Evolutionary conservation across 2,113 vertebrate genomes (phyloP).

Genomic region (Datnioides undecimradiatus): DNA sequence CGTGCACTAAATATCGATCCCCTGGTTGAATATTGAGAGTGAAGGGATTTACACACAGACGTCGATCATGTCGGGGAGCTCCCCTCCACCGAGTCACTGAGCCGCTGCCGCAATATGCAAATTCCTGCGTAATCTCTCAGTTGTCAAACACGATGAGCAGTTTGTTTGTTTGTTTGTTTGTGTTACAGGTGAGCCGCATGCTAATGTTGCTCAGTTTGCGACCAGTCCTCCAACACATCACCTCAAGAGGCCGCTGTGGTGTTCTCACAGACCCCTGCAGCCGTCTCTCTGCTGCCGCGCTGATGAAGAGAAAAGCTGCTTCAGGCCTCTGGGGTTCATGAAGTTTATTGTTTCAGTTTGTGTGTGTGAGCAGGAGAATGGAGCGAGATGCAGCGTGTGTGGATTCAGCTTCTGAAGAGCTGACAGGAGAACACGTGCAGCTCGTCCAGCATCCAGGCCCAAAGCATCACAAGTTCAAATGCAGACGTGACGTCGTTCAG

Average conservation of each 20-base stretch:
- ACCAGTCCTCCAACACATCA: too few relatives aligned
- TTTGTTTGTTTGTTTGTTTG: slow-evolving; percentile 21
- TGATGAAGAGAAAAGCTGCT: too few relatives aligned
- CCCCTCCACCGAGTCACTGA: not conserved
- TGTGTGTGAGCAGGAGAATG: not conserved
- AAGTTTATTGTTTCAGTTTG: not conserved
- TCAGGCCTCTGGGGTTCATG: not conserved
- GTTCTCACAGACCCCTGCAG: not conserved
- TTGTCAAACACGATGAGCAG: not conserved
- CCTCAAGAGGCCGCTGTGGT: not conserved
- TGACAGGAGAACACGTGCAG: not conserved
- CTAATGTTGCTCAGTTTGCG: too few relatives aligned
- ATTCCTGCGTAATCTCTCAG: not conserved
- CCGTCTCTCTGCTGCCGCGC: too few relatives aligned
- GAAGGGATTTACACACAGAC: too few relatives aligned
- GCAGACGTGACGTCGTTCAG: not conserved
- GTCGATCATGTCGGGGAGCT: too few relatives aligned
- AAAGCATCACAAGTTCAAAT: not conserved
- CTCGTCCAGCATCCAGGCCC: not conserved
- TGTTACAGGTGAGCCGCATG: too few relatives aligned
- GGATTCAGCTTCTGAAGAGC: not conserved
- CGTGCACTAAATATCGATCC: not conserved
- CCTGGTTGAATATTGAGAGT: not conserved
- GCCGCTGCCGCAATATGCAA: not conserved
- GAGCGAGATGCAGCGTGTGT: not conserved